Evolutionary conservation across 2,113 vertebrate genomes (phyloP).

Genomic region (Corythornis cristatus): DNA sequence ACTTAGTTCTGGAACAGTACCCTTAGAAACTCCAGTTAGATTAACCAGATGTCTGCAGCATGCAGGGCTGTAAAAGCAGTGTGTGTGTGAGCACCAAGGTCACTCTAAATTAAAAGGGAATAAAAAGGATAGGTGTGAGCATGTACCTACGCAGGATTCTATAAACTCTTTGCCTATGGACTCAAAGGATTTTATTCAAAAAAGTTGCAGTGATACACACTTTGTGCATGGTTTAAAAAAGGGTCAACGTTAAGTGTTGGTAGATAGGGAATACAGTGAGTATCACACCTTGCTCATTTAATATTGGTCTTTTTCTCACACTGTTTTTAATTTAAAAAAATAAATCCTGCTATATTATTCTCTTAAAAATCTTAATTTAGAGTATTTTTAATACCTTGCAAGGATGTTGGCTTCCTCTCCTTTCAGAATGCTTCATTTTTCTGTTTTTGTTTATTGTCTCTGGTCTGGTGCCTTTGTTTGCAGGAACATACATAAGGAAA

Average conservation of each 20-base stretch:
- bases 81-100: not conserved
- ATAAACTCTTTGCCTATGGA: not conserved
- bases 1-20: not conserved
- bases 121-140: not conserved
- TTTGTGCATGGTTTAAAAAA: not conserved
- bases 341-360: not conserved
- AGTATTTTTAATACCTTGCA: not conserved
- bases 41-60: not conserved
- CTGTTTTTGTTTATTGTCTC: not conserved
- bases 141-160: not conserved
- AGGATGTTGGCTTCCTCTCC: not conserved
- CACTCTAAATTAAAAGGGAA: not conserved
- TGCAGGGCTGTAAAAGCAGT: not conserved
- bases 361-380: not conserved
- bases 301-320: not conserved
- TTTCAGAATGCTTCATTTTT: not conserved
- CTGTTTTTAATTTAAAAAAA: not conserved
- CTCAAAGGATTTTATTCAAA: not conserved
- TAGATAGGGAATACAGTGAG: not conserved
- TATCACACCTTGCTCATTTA: not conserved
- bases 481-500: not conserved
- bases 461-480: not conserved
- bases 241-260: not conserved
- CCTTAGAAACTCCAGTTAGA: not conserved
- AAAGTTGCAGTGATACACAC: not conserved